Evolutionary conservation across 2,888 invertebrate species (phyloP), one percentile per base, ranked within the genome.

Genomic region (Pachydiplax longipennis): DNA sequence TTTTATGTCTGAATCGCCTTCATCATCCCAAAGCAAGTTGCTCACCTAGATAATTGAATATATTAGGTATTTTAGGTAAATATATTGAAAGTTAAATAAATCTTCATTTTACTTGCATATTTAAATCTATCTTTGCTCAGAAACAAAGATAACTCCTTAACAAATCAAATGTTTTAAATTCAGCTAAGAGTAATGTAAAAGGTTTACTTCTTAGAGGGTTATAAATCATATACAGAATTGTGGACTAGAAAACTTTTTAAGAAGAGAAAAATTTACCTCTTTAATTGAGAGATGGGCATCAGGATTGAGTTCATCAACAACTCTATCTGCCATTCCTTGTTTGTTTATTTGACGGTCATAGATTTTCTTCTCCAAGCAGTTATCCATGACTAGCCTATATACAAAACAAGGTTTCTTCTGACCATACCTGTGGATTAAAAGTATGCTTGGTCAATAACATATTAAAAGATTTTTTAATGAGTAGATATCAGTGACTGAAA

Each of bases 311-410:
- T 99, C 99, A 94, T 99, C 99, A 0, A 99, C 99, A 6, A 99
- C 99, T 25, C 99, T 96, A 94, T 99, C 99, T 0, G 99, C 98
- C 97, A 99, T 99, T 91, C 99, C 99, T 94, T 99, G 99, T 93
- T 99, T 99, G 94, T 98, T 99, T 92, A 99, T 98, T 95, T 99
- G 99, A 48, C 99, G 95, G 93, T 99, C 99, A 94, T 99, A 99
- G 92, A 99, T 99, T 94, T 99, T 98, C 94, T 99, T 98, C 93
- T 99, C 99, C 92, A 99, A 95, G 92, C 98, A 99, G 94, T 98
- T 98, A 94, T 99, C 99, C 94, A 99, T 99, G 8, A 99, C 99
- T 91, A 99, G 96, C 80, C 99, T 96, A 94, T 99, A 99, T 6
- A 99, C 98, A 94, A 97, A 99, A 93, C 99, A 99, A 0, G 97